A percentile compares a stretch with the other conserved stretches of the same genome.
Evolutionary conservation across 2,113 vertebrate genomes (phyloP).

Genomic region (Theristicus caerulescens): DNA sequence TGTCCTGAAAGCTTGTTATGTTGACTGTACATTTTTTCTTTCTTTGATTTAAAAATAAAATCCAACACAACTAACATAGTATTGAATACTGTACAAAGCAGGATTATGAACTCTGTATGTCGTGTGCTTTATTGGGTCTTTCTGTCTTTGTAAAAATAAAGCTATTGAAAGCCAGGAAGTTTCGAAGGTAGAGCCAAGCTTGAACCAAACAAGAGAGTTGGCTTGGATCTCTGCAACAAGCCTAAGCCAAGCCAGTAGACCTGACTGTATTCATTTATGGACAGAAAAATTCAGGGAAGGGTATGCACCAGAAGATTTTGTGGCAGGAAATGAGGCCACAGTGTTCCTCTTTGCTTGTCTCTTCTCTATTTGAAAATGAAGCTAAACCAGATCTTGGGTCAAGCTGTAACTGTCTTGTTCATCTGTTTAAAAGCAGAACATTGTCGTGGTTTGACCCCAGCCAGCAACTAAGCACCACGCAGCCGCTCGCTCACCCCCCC

Average conservation of each 20-base stretch:
- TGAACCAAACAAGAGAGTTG: constrained; percentile 43
- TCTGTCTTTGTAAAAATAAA: constrained; percentile 66
- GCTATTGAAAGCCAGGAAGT: constrained; percentile 40
- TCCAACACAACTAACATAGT: neutral
- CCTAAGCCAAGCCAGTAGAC: constrained; percentile 40
- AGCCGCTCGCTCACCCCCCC: no score
- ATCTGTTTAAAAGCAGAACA: neutral
- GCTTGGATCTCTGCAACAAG: neutral
- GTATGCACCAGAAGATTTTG: constrained; percentile 3
- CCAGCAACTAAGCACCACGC: no score
- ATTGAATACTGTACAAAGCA: constrained; percentile 36
- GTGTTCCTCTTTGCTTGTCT: constrained; percentile 7
- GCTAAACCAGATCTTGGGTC: neutral
- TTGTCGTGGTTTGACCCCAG: no score
- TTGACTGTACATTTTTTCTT: neutral
- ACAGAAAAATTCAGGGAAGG: constrained; percentile 37
- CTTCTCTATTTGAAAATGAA: neutral
- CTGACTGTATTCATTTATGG: constrained; percentile 8
- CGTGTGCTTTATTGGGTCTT: neutral
- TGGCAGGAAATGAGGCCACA: constrained; percentile 15
- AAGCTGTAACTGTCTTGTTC: neutral
- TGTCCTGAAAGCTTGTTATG: constrained; percentile 5
- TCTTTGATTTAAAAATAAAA: constrained; percentile 54
- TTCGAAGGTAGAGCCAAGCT: constrained; percentile 50
- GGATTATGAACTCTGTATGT: constrained; percentile 21